Evolutionary conservation across 2,797 vertebrate genomes (phyloP).

Genomic region (Trematocara caparti): DNA sequence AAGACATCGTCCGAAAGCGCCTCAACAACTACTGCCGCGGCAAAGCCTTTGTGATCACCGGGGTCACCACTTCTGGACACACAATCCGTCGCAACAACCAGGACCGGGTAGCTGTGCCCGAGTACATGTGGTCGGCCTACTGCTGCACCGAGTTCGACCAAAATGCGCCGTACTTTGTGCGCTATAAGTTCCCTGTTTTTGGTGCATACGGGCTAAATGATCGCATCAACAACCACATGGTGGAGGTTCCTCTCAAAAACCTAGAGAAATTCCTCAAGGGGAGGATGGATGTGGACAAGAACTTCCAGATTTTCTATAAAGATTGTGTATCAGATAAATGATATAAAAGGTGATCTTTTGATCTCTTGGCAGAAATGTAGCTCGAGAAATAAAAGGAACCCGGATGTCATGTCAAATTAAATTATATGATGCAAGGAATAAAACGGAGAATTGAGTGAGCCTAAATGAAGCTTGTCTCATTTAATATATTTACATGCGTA

Average conservation of each 20-base stretch:
- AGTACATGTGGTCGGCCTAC: constrained; percentile 75
- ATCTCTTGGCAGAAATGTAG: not conserved
- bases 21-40: constrained; percentile 77
- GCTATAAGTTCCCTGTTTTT: constrained; percentile 75
- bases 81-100: constrained; percentile 70
- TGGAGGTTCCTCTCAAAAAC: constrained; percentile 71
- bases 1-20: constrained; percentile 62
- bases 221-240: constrained; percentile 67
- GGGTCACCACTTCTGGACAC: constrained; percentile 69
- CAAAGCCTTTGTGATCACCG: constrained; percentile 64
- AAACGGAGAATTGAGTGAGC: not conserved
- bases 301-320: constrained; percentile 78
- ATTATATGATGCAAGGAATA: not conserved
- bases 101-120: constrained; percentile 67
- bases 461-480: not conserved
- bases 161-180: constrained; percentile 69
- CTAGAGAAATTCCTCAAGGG: constrained; percentile 74
- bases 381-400: not conserved
- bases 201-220: constrained; percentile 71
- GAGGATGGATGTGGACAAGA: constrained; percentile 73
- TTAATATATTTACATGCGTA: not conserved
- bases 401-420: not conserved
- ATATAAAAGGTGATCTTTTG: not conserved
- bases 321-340: constrained; percentile 66
- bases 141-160: constrained; percentile 73